Evolutionary conservation across 2,797 vertebrate species (phyloP), one percentile per base, ranked within the genome.

Genomic region (Coracias cyanogaster): DNA sequence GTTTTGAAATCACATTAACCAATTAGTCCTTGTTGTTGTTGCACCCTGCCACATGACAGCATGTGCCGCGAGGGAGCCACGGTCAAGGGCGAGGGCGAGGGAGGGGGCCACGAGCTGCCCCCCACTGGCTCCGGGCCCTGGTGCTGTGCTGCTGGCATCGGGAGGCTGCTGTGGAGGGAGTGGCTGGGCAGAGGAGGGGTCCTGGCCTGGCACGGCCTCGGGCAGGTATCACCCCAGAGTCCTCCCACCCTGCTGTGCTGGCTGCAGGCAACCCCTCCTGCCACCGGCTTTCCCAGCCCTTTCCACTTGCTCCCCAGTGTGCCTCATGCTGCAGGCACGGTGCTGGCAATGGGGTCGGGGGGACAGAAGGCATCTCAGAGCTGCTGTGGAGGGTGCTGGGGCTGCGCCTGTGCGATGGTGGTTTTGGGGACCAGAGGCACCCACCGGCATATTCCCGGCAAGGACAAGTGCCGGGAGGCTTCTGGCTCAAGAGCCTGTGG

Each of bases 11-110:
- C 80, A 2, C 87, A 95, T 96, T 95, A 95, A 93, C 89, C 82
- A 97, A 97, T 96, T 97, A 96, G 86, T 70, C 85, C 13, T 76
- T 94, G 91, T 96, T 97, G 80, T 96, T 94, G 89, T 97, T 96
- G 91, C 96, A 73, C 87, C 83, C 43, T 92, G 89, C 83, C 93
- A 89, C 92, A 94, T 95, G 95, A 94, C 90, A 95, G 85, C 19
- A 2, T 90, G 94, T 93, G 88, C 96, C 13, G 15, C 6, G 0
- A 87, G 83, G 82, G 72, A 95, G 87, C 52, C 7, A 54, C 24
- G 5, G 72, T 91, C 95, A 96, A 96, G 94, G 96, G 85, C 67
- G 17, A 80, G 45, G 24, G 31, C 67, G 17, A 80, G 45, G 24
- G 31, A 81, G 37, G 71, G 64, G 78, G 72, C 58, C 45, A 22